Evolutionary conservation across 2,113 vertebrate genomes (phyloP).

Genomic region (Peromyscus leucopus): DNA sequence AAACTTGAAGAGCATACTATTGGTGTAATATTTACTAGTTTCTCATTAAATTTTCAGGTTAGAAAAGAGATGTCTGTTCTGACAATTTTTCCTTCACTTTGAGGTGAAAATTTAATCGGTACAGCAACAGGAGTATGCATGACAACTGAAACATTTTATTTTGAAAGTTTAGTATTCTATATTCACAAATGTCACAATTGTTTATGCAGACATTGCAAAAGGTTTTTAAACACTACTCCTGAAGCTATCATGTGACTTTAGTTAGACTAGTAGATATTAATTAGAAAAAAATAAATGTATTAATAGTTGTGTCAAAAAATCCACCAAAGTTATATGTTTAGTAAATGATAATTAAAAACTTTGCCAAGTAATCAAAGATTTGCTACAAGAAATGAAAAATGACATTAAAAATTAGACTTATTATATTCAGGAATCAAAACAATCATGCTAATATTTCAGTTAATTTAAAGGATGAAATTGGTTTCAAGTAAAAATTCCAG

Average conservation of each 20-base stretch:
- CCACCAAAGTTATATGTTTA: not conserved
- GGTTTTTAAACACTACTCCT: not conserved
- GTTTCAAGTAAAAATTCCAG: not conserved
- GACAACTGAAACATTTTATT: not conserved
- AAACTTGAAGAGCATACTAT: not conserved
- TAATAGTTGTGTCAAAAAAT: not conserved
- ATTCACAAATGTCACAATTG: not conserved
- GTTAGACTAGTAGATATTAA: not conserved
- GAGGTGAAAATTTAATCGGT: not conserved
- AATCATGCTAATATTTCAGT: too few relatives aligned
- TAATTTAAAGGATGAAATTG: not conserved
- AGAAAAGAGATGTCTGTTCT: not conserved
- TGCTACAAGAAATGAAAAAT: not conserved
- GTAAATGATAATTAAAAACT: not conserved
- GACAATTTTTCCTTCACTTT: not conserved
- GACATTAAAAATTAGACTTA: not conserved
- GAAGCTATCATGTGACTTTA: too few relatives aligned
- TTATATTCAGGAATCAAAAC: not conserved
- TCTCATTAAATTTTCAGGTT: not conserved
- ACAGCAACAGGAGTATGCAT: not conserved
- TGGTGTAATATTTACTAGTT: not conserved
- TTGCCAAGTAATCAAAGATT: not conserved
- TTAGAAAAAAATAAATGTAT: not conserved
- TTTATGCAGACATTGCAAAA: not conserved
- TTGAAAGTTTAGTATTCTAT: not conserved